phyloP scores from a whole-genome alignment of 2,888 invertebrate species.

The Lampropteryx suffumata region DNA sequence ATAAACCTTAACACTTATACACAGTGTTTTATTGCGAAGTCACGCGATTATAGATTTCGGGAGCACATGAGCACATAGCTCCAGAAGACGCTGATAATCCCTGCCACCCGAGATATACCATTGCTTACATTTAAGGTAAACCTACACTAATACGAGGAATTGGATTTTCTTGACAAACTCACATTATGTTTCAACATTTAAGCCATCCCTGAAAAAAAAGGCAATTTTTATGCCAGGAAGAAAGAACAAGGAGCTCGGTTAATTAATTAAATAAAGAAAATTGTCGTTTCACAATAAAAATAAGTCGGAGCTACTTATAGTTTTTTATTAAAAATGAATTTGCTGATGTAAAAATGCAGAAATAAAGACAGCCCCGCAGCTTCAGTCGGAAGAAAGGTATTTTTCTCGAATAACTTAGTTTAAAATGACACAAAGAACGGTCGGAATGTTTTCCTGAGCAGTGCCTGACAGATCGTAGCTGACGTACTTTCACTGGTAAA shows the following conservation, averaged over 20 bases:
- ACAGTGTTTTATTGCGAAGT: slow-evolving; percentile 52
- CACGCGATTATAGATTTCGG: slow-evolving; percentile 41
- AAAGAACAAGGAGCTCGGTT: slow-evolving; percentile 61
- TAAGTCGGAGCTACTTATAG: slow-evolving; percentile 54
- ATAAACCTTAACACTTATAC: slow-evolving; percentile 32
- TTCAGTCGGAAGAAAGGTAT: slow-evolving; percentile 40
- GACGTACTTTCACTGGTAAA: neutral
- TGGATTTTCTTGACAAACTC: slow-evolving; percentile 72
- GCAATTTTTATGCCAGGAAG: slow-evolving; percentile 62
- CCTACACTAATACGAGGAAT: slow-evolving; percentile 55
- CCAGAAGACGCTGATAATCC: slow-evolving; percentile 48
- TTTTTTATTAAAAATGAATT: slow-evolving; percentile 48
- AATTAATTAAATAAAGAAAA: slow-evolving; percentile 73
- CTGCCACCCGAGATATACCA: slow-evolving; percentile 44
- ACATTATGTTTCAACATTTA: slow-evolving; percentile 54
- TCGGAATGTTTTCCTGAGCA: slow-evolving; percentile 31
- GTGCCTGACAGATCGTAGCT: slow-evolving; percentile 18
- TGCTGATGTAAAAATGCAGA: slow-evolving; percentile 36
- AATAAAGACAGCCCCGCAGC: slow-evolving; percentile 34
- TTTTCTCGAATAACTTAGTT: slow-evolving; percentile 44
- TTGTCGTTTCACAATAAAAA: slow-evolving; percentile 63
- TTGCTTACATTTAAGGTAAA: slow-evolving; percentile 63
- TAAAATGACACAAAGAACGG: slow-evolving; percentile 33
- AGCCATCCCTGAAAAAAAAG: slow-evolving; percentile 58
- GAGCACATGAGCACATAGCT: slow-evolving; percentile 46